phyloP scores from a whole-genome alignment of 2,797 vertebrate genomes.

The Myotis pilosus region DNA sequence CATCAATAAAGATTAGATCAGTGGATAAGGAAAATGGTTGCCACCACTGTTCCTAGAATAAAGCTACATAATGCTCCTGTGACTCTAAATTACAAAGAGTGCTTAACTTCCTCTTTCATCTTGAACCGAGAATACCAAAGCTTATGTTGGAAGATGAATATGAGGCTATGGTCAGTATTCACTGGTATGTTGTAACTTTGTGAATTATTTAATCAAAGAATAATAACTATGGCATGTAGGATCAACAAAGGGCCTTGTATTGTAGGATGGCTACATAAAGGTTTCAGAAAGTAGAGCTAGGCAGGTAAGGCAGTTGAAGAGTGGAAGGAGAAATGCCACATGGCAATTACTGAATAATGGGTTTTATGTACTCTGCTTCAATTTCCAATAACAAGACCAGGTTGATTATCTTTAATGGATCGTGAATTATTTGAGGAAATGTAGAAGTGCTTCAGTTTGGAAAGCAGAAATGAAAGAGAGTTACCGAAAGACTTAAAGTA shows the following conservation, averaged over 20 bases:
- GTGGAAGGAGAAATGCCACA: not conserved
- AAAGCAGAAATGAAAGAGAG: not conserved
- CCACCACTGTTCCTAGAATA: not conserved
- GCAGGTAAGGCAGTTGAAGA: not conserved
- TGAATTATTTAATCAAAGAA: not conserved
- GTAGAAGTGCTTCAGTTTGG: not conserved
- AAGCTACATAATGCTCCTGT: not conserved
- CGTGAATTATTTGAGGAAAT: not conserved
- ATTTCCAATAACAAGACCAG: not conserved
- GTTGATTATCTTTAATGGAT: not conserved
- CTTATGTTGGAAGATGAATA: not conserved
- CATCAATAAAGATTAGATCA: not conserved
- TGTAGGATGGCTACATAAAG: not conserved
- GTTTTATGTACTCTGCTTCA: not conserved
- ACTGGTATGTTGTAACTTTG: not conserved
- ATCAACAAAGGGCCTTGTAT: not conserved
- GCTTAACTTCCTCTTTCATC: not conserved
- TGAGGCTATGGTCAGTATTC: not conserved
- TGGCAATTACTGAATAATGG: not conserved
- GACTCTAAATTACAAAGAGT: not conserved
- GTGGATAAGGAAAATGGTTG: not conserved
- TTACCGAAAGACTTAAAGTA: not conserved
- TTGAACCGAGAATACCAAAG: not conserved
- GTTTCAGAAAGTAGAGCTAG: not conserved
- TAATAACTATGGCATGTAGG: not conserved